A percentile compares a stretch with the other conserved stretches of the same genome.
These are phyloP conservation scores for Sinotaia quadrata DNA, from an alignment of 2,888 invertebrate genomes.

Conservation along the genomic window DNA sequence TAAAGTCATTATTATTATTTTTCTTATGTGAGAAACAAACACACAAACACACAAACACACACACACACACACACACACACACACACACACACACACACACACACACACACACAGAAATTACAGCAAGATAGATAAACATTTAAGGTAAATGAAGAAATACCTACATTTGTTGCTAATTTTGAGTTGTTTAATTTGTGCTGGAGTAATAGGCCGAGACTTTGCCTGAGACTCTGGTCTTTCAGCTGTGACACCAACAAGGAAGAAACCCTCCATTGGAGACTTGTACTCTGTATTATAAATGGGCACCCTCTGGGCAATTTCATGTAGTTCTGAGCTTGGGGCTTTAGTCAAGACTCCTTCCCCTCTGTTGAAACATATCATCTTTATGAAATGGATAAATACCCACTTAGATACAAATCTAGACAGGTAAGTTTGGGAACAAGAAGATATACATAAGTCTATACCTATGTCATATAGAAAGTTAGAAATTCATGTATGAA, in stretches of 20 bases:
- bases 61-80: no score
- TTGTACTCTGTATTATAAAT: constrained; percentile 34
- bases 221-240: constrained; percentile 23
- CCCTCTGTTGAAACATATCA: constrained; percentile 42
- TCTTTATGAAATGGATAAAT: no score
- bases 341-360: constrained; percentile 62
- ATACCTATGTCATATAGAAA: no score
- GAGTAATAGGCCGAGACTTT: constrained; percentile 10
- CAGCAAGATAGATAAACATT: background rate
- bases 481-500: no score
- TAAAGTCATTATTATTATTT: no score
- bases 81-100: background rate
- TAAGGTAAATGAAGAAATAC: constrained; percentile 26
- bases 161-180: constrained; percentile 64
- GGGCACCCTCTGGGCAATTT: constrained; percentile 43
- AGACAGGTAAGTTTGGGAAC: no score
- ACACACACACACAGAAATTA: background rate
- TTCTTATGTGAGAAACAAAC: no score
- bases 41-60: no score
- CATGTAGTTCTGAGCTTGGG: constrained; percentile 56
- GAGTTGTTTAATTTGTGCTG: constrained; percentile 30
- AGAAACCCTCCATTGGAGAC: constrained; percentile 57
- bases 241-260: constrained; percentile 59
- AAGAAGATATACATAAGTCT: no score
- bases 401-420: no score